Conservation (phyloP, 2,888 invertebrate species). For the Pristionchus mayeri region DNA sequence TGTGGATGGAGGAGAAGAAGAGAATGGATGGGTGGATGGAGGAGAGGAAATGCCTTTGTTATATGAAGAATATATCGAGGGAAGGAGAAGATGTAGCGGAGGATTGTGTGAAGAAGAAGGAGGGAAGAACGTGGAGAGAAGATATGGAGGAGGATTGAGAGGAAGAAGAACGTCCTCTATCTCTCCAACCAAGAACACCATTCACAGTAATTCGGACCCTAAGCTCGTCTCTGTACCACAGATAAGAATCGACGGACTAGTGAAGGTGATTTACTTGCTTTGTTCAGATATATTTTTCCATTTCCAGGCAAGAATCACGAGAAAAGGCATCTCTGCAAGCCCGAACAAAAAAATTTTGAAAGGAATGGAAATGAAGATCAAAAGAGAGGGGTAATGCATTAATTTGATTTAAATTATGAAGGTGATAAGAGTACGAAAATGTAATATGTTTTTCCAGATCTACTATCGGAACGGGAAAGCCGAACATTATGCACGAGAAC, state of each 20-base stretch:
- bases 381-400: background rate
- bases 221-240: background rate
- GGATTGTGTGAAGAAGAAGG: background rate
- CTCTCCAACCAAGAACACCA: background rate
- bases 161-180: background rate
- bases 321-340: background rate
- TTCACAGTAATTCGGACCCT: background rate
- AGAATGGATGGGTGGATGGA: background rate
- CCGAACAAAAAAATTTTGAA: background rate
- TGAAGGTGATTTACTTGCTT: background rate
- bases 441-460: background rate
- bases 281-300: background rate
- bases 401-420: too few species aligned
- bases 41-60: constrained; percentile 1
- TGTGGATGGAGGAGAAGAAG: background rate
- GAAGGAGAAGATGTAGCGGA: too few species aligned
- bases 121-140: background rate
- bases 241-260: background rate
- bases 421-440: too few species aligned
- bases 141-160: constrained; percentile 34
- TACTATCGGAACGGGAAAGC: background rate
- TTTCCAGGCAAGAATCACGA: background rate
- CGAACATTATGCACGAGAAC: background rate
- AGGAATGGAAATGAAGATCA: background rate
- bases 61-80: background rate